Percentiles rank a stretch among this genome's conserved stretches.
These are phyloP conservation scores for Caenorhabditis macrosperma DNA, from an alignment of 2,888 invertebrate species.

Conservation along the genomic window DNA sequence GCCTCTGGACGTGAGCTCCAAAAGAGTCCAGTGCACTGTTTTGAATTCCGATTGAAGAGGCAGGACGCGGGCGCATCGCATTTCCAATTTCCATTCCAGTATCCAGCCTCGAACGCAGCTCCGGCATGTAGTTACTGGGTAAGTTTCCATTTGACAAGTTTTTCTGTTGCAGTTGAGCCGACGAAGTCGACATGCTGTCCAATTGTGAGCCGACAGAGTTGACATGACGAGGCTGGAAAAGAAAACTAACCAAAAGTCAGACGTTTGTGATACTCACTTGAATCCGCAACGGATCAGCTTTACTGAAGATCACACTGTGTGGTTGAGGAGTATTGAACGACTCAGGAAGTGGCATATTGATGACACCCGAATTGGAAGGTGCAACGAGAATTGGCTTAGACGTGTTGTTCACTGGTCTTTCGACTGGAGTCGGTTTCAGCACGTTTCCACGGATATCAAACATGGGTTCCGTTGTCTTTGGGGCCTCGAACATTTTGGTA, in stretches of 20 bases:
- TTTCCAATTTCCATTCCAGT: conserved; percentile 5
- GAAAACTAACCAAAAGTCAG: not conserved
- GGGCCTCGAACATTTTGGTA: not conserved
- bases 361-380: conserved; percentile 16
- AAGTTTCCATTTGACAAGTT: conserved; percentile 2
- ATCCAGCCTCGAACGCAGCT: conserved; percentile 23
- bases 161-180: not conserved
- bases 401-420: not conserved
- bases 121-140: conserved; percentile 25
- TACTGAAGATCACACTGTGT: not conserved
- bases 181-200: conserved; percentile 1
- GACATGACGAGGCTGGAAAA: conserved; percentile 25
- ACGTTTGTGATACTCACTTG: not conserved
- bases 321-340: not conserved
- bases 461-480: conserved; percentile 3
- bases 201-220: conserved; percentile 25
- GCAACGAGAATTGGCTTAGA: conserved; percentile 6
- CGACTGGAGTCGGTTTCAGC: conserved; percentile 22
- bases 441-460: conserved; percentile 44
- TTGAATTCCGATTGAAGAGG: conserved; percentile 38
- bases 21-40: not conserved
- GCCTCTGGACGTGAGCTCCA: conserved; percentile 9
- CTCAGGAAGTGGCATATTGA: conserved; percentile 7
- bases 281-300: not conserved
- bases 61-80: conserved; percentile 39